A percentile compares a stretch with the other conserved stretches of the same genome.
Conservation (phyloP, 2,888 invertebrate genomes). For the Phalangium opilio region DNA sequence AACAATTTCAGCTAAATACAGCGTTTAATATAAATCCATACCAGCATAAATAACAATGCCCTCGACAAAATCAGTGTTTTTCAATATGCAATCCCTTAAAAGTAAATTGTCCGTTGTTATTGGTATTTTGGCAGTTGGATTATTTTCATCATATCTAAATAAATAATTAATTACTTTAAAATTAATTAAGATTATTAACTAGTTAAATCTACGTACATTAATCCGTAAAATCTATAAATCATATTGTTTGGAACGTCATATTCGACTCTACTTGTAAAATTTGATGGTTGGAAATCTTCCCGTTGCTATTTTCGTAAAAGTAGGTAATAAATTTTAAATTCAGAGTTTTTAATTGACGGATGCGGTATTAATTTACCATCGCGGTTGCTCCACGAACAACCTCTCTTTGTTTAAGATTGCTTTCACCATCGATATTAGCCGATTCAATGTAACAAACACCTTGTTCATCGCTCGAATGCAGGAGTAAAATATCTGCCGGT, state of each 20-base stretch:
- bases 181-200: too few species aligned
- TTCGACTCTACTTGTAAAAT: slow-evolving; percentile 45
- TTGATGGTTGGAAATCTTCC: slow-evolving; percentile 55
- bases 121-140: slow-evolving; percentile 40
- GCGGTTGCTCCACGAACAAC: slow-evolving; percentile 60
- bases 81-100: slow-evolving; percentile 79
- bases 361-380: slow-evolving; percentile 38
- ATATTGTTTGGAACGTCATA: slow-evolving; percentile 90
- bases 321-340: too few species aligned
- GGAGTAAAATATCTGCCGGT: slow-evolving; percentile 82
- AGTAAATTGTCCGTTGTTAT: slow-evolving; percentile 78
- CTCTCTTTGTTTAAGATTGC: slow-evolving; percentile 93
- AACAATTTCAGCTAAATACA: background rate
- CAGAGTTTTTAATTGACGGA: background rate
- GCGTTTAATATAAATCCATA: slow-evolving; percentile 24
- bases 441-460: slow-evolving; percentile 98
- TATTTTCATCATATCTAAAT: too few species aligned
- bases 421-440: slow-evolving; percentile 96
- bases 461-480: slow-evolving; percentile 70
- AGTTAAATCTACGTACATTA: slow-evolving; percentile 53
- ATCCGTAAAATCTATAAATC: slow-evolving; percentile 85
- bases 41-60: slow-evolving; percentile 92
- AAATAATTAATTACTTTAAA: too few species aligned
- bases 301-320: slow-evolving; percentile 40
- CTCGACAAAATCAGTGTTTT: slow-evolving; percentile 92